Percentiles rank a stretch among this genome's conserved stretches.
Conservation (phyloP, 2,888 invertebrate species). For the Agrotis puta region DNA sequence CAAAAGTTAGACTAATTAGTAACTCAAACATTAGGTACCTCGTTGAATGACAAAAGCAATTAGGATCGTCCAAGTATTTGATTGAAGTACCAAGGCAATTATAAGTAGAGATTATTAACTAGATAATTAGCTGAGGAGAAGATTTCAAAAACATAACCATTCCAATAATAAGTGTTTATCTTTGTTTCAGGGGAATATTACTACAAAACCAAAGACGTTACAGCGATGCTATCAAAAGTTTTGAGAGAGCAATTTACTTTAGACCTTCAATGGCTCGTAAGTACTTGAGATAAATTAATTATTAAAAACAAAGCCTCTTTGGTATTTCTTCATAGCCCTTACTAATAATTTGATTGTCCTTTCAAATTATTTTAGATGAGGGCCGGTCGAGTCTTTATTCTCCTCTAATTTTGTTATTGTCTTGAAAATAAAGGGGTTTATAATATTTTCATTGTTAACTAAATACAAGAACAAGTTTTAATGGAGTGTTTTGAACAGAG, state of each 20-base stretch:
- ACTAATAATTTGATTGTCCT: conserved; percentile 69
- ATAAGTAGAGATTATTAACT: conserved; percentile 12
- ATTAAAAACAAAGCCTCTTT: conserved; percentile 68
- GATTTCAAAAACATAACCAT: conserved; percentile 19
- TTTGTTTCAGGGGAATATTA: conserved; percentile 96
- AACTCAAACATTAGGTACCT: not conserved
- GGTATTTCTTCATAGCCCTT: conserved; percentile 67
- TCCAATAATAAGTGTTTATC: conserved; percentile 62
- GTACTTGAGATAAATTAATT: conserved; percentile 85
- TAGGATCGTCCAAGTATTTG: conserved; percentile 1
- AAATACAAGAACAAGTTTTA: conserved; percentile 56
- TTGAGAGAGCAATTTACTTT: conserved; percentile 97
- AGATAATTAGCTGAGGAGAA: conserved; percentile 19
- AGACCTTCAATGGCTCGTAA: conserved; percentile 98
- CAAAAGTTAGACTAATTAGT: not conserved
- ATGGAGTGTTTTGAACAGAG: conserved; percentile 44
- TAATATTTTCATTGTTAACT: conserved; percentile 54
- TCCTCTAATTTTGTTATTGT: conserved; percentile 63
- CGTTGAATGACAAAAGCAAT: conserved; percentile 4
- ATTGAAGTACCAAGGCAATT: conserved; percentile 20
- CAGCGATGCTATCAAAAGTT: conserved; percentile 97
- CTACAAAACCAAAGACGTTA: conserved; percentile 97
- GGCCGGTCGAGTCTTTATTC: conserved; percentile 57
- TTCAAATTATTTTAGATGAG: conserved; percentile 65
- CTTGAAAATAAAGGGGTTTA: conserved; percentile 57